Conservation (phyloP, 2,113 vertebrate genomes). For the Perca fluviatilis region DNA sequence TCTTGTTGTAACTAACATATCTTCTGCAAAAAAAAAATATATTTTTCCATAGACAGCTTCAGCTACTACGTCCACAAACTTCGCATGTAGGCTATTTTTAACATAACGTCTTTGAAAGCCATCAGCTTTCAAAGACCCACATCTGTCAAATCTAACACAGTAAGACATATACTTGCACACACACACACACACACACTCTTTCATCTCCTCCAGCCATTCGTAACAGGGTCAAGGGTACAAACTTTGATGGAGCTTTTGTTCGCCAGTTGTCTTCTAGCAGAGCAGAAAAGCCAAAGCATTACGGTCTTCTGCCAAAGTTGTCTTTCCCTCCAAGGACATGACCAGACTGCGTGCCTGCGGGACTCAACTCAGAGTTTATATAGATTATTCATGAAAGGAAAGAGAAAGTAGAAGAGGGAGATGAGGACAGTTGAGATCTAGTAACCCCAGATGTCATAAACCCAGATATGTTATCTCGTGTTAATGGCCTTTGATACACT, state of each 20-base stretch:
- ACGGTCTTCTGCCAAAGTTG: conserved; percentile 46
- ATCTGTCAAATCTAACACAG: conserved; percentile 25
- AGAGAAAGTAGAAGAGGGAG: conserved; percentile 8
- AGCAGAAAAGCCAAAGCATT: conserved; percentile 38
- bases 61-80: too few relatives aligned
- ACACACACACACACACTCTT: neutral
- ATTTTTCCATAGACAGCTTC: too few relatives aligned
- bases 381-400: conserved; percentile 64
- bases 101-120: too few relatives aligned
- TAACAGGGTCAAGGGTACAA: conserved; percentile 44
- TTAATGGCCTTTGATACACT: neutral
- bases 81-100: too few relatives aligned
- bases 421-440: conserved; percentile 37
- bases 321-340: conserved; percentile 53
- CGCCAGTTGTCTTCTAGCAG: conserved; percentile 37
- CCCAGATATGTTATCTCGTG: neutral
- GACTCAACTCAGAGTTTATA: conserved; percentile 53
- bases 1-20: too few relatives aligned
- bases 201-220: conserved; percentile 41
- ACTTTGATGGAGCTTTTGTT: conserved; percentile 51
- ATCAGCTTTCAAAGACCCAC: conserved; percentile 18
- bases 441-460: conserved; percentile 12
- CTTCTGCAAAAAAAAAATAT: too few relatives aligned
- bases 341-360: conserved; percentile 36
- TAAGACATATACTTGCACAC: neutral